Evolutionary conservation across 2,113 vertebrate species (phyloP), one percentile per base, ranked within the genome.

Genomic region (Gracilinanus agilis): DNA sequence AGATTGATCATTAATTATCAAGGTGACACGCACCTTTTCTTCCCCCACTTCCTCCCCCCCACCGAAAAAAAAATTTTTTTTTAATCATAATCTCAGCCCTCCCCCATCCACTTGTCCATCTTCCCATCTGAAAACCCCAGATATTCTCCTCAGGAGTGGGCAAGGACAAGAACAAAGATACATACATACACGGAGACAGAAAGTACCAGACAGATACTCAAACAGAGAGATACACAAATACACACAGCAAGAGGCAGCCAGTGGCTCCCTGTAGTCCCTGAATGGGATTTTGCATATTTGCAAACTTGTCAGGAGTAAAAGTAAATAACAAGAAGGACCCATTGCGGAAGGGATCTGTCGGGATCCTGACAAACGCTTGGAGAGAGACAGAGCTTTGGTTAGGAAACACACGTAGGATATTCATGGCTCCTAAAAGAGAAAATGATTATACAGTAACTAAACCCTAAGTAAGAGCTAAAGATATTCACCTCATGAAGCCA

Each of bases 401-500:
- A 97, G 95, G 94, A 98, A 98, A 98, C 91, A 97, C 19, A 1
- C 67, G 97, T 97, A 95, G 23, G 97, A 97, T 95, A 97, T 94
- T 97, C 97, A 97, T 98, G 24, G 53, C 95, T 98, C 97, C 98
- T 98, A 96, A 98, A 99, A 98, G 98, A 98, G 97, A 98, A 98
- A 98, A 98, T 97, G 95, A 98, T 98, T 98, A 98, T 83, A 97
- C 19, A 96, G 97, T 98, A 98, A 97, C 96, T 98, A 97, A 98
- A 98, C 94, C 98, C 98, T 98, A 98, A 98, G 98, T 98, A 98
- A 98, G 96, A 98, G 97, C 98, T 98, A 98, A 98, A 97, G 97
- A 98, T 98, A 99, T 98, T 98, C 98, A 99, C 99, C 98, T 99
- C 98, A 94, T 98, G 98, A 97, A 98, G 98, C 98, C 98, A 99